Base-by-base conservation (phyloP, 2,113 vertebrate species). In the Dissostichus mawsoni region DNA sequence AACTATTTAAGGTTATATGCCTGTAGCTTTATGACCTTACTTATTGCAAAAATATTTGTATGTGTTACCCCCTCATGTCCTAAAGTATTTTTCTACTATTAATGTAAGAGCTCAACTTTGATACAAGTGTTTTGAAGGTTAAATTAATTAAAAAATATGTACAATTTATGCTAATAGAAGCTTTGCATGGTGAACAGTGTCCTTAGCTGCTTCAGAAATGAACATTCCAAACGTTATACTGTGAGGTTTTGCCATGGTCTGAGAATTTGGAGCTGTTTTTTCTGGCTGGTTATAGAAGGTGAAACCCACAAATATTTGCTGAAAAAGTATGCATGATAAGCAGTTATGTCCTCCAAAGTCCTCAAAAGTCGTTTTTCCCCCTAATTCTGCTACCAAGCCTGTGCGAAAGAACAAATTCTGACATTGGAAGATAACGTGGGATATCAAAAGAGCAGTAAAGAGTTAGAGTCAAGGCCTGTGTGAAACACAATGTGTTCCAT, bases 351-450 rank as follows among this genome's bases (percentile, higher is more conserved):
- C 58, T 74, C 41, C 18, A 77, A 41, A 23, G 48, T 13, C 23
- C 0, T 23, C 7, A 2, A 41, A 62, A 74, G 72, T 65, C 63
- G 36, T 76, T 50, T 59, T 47, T 25, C 48, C 3, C 1, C 20
- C 11, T 41, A 56, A 33, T 20, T 36, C 41, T 64, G 47, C 57
- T 52, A 23, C n/a, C 10, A 75, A 78, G n/a, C 23, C 18, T 47
- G 14, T 50, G 25, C 56, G 33, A 76, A 75, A 62, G 67, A 50
- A 58, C 51, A 80, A 76, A 45, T 11, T 11, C 18, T 74, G 73
- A 50, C 84, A 55, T 45, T 69, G 56, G 23, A 17, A 73, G 83
- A 87, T 86, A 83, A 75, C 5, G 8, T 5, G 5, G 29, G 25
- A 56, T 65, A 76, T 75, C 44, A n/a, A 20, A 69, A 64, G 57